Evolutionary conservation across 2,888 invertebrate genomes (phyloP).

Genomic region (Asteroscopus sphinx): DNA sequence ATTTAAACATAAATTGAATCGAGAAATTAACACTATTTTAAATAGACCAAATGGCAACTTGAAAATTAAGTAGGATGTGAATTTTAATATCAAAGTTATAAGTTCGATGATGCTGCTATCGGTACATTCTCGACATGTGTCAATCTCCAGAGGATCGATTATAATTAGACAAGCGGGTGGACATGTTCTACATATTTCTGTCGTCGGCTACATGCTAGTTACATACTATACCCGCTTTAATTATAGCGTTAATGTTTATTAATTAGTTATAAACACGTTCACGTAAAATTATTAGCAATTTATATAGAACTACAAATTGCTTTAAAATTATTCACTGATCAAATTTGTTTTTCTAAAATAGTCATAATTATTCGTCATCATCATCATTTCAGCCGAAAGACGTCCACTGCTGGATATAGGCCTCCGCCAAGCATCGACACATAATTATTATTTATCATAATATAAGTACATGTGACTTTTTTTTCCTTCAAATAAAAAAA

Average conservation of each 20-base stretch:
- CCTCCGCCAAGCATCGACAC: too few relatives aligned
- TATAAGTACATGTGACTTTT: too few relatives aligned
- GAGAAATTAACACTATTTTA: too few relatives aligned
- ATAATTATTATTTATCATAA: too few relatives aligned
- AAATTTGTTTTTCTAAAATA: not conserved
- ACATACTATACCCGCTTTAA: slow-evolving; percentile 32
- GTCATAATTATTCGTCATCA: too few relatives aligned
- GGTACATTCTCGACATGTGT: slow-evolving; percentile 65
- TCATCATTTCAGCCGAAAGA: too few relatives aligned
- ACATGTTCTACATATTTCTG: slow-evolving; percentile 65
- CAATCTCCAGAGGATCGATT: slow-evolving; percentile 75
- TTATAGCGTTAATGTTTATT: slow-evolving; percentile 40
- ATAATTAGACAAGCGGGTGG: slow-evolving; percentile 70
- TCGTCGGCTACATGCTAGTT: slow-evolving; percentile 42
- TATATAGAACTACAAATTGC: not conserved
- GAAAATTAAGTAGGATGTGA: too few relatives aligned
- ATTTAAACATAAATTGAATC: too few relatives aligned
- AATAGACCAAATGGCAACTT: too few relatives aligned
- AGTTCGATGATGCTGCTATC: slow-evolving; percentile 33
- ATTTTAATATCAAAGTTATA: too few relatives aligned
- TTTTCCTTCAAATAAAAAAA: too few relatives aligned
- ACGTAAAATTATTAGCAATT: slow-evolving; percentile 24
- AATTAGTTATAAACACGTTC: slow-evolving; percentile 33
- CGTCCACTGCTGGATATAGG: too few relatives aligned
- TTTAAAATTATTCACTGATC: not conserved